Conservation (phyloP, 1,140 invertebrate species). For the Heliconius hewitsoni region DNA sequence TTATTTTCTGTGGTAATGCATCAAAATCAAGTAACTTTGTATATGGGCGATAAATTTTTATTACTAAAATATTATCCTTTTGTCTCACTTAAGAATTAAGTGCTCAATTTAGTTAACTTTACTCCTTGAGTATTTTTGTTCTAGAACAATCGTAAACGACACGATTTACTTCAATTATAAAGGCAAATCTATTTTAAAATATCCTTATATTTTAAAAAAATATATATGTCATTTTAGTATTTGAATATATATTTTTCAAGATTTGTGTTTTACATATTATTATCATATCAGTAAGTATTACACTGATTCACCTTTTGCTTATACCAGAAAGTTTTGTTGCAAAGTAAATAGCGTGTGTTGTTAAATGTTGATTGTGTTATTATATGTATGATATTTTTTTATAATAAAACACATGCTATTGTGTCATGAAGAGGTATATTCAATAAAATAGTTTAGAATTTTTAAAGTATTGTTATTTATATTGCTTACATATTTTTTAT, state of each 20-base stretch:
- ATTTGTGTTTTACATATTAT: background rate
- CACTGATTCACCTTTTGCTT: background rate
- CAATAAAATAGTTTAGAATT: slow-evolving; percentile 69
- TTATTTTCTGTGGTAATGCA: background rate
- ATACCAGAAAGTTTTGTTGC: background rate
- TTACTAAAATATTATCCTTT: background rate
- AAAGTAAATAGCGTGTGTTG: slow-evolving; percentile 1
- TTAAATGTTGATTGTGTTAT: slow-evolving; percentile 55
- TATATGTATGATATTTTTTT: slow-evolving; percentile 65
- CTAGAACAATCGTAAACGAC: background rate
- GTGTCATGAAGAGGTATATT: slow-evolving; percentile 70
- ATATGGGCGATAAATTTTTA: background rate
- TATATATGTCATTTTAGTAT: background rate
- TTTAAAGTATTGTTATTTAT: background rate
- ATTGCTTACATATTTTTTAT: no score
- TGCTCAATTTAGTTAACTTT: slow-evolving; percentile 63
- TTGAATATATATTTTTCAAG: background rate
- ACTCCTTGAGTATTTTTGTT: slow-evolving; percentile 42
- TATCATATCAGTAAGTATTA: background rate
- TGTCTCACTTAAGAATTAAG: slow-evolving; percentile 38
- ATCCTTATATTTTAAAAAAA: background rate
- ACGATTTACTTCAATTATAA: background rate
- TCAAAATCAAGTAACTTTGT: background rate
- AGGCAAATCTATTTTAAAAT: background rate
- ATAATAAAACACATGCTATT: slow-evolving; percentile 62